Evolutionary conservation across 2,797 vertebrate genomes (phyloP), one percentile per base, ranked within the genome.

Genomic region (Pangasius sanitwongsei): DNA sequence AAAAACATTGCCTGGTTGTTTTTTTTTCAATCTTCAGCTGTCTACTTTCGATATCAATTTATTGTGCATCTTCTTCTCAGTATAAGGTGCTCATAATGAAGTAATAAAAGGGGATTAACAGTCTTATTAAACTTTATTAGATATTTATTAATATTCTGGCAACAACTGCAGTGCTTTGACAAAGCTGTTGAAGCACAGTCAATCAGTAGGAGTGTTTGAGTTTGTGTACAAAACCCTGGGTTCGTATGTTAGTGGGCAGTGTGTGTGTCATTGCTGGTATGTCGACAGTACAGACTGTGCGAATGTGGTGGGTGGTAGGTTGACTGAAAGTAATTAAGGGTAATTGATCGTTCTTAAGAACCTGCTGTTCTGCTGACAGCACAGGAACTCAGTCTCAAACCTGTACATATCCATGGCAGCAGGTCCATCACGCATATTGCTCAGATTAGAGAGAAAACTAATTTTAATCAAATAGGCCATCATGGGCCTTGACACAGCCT

Each of bases 281-380:
- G 69, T 85, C 80, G 28, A 65, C 75, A 84, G 59, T 87, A 81
- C 41, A 85, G 74, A 88, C 87, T 87, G 67, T 90, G 70, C 85
- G 87, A 90, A 85, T 85, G 20, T 72, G 88, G 70, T 94, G 93
- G 94, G 92, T 94, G 96, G 78, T 94, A 93, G 91, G 90, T 91
- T 92, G 91, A 91, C 90, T 2, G 90, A 94, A 95, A 74, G 80
- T 92, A 94, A 92, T 94, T 94, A 95, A 95, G 93, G 92, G 87
- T 91, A 92, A 95, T 92, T 94, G 93, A 96, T 96, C 92, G 94
- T 90, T 86, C 78, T 93, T 92, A 91, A 93, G 90, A 93, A 91
- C 44, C 87, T 78, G 87, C 86, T 93, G 90, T 94, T 94, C 88
- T 93, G 92, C 94, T 95, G 93, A 95, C 93, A 93, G 89, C 93